Evolutionary conservation across 1,140 invertebrate species (phyloP).

Genomic region (Drosophila murphyi): DNA sequence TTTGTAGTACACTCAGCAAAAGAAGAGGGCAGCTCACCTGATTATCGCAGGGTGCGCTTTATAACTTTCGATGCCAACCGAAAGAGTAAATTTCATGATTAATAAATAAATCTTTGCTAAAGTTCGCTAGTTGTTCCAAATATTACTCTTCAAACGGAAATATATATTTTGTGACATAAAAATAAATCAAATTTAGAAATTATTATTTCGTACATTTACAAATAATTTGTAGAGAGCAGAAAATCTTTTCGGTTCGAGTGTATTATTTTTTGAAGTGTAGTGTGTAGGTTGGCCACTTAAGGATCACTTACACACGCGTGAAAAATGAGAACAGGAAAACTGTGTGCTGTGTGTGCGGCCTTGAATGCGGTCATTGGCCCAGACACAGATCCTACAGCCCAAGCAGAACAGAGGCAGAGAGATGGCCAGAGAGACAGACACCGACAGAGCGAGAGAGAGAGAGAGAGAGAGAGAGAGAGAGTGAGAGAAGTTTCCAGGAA

Average conservation of each 20-base stretch:
- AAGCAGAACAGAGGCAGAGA: background rate
- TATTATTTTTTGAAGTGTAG: background rate
- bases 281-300: constrained; percentile 27
- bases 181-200: too few relatives aligned
- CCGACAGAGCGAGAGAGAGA: background rate
- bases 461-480: constrained; percentile 1
- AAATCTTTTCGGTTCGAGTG: background rate
- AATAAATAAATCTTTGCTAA: too few relatives aligned
- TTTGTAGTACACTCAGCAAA: background rate
- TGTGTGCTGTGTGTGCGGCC: constrained; percentile 52
- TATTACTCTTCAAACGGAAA: too few relatives aligned
- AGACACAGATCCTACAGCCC: constrained; percentile 32
- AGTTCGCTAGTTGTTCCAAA: too few relatives aligned
- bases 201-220: too few relatives aligned
- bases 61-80: too few relatives aligned
- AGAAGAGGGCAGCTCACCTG: too few relatives aligned
- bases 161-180: too few relatives aligned
- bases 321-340: constrained; percentile 76
- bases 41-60: too few relatives aligned
- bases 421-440: background rate
- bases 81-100: too few relatives aligned
- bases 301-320: constrained; percentile 33
- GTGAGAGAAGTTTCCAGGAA: constrained; percentile 68
- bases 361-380: constrained; percentile 65
- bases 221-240: background rate